Conservation (phyloP, 2,888 invertebrate genomes). For the Eristalinus aeneus region DNA sequence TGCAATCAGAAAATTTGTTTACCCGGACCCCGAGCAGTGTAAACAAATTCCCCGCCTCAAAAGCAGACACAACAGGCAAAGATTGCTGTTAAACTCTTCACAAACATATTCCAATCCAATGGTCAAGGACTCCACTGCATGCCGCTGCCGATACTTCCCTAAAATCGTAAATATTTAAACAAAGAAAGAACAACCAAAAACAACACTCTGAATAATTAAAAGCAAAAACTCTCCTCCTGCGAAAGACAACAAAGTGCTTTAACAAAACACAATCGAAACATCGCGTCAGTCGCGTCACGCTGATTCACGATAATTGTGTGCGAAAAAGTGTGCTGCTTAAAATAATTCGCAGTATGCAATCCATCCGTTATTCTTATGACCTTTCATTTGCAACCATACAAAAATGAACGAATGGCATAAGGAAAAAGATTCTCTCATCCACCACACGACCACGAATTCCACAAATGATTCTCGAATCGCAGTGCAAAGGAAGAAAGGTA, state of each 20-base stretch:
- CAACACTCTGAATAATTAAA: neutral
- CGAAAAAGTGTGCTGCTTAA: conserved; percentile 7
- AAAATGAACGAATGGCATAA: neutral
- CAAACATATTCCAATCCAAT: conserved; percentile 13
- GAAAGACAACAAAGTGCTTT: neutral
- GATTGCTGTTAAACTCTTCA: neutral
- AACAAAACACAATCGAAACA: conserved; percentile 15
- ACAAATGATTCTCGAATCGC: neutral
- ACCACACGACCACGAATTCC: neutral
- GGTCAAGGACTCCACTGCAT: conserved; percentile 13
- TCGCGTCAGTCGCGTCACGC: neutral
- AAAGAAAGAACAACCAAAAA: neutral
- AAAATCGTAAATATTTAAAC: conserved; percentile 26
- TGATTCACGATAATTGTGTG: neutral
- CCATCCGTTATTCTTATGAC: conserved; percentile 30
- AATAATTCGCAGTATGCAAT: conserved; percentile 20
- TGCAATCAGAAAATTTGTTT: neutral
- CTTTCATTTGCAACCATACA: conserved; percentile 1
- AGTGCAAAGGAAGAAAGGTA: neutral
- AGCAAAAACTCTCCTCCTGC: neutral
- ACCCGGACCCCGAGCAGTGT: neutral
- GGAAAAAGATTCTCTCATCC: neutral
- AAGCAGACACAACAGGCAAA: neutral
- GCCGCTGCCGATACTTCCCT: neutral
- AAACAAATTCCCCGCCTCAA: neutral